Conservation (phyloP, 2,113 vertebrate species). For the Calyptomena viridis region DNA sequence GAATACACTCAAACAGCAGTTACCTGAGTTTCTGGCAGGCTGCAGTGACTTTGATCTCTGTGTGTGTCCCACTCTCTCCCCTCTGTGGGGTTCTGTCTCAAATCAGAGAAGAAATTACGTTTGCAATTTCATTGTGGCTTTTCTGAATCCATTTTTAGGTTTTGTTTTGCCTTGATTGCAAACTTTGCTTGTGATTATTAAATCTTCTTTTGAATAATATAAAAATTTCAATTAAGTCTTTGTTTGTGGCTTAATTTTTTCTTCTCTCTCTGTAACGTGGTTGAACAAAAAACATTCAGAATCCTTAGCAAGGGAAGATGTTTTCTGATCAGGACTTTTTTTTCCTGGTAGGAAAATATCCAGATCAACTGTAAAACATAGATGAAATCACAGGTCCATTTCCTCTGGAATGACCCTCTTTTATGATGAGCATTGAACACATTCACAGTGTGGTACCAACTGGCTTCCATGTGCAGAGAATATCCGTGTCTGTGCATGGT, state of each 20-base stretch:
- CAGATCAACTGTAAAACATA: neutral
- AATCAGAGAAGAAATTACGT: neutral
- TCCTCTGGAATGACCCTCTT: neutral
- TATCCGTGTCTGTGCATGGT: neutral
- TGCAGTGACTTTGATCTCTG: neutral
- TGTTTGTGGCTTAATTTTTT: neutral
- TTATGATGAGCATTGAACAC: neutral
- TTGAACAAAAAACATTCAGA: neutral
- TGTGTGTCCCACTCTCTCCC: neutral
- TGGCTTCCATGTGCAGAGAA: neutral
- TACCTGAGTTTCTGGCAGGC: neutral
- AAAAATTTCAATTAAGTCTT: neutral
- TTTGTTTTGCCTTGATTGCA: neutral
- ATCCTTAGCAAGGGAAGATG: neutral
- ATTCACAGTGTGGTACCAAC: neutral
- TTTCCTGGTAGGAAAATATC: neutral
- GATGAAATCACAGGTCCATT: neutral
- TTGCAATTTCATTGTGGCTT: neutral
- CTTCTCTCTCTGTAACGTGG: neutral
- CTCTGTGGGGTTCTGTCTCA: neutral
- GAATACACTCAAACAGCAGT: neutral
- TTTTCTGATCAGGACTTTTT: neutral
- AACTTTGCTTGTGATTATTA: neutral
- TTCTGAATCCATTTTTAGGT: neutral
- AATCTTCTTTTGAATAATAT: neutral